Base-by-base conservation (phyloP, 2,888 invertebrate species). In the Brachylomia viminalis region DNA sequence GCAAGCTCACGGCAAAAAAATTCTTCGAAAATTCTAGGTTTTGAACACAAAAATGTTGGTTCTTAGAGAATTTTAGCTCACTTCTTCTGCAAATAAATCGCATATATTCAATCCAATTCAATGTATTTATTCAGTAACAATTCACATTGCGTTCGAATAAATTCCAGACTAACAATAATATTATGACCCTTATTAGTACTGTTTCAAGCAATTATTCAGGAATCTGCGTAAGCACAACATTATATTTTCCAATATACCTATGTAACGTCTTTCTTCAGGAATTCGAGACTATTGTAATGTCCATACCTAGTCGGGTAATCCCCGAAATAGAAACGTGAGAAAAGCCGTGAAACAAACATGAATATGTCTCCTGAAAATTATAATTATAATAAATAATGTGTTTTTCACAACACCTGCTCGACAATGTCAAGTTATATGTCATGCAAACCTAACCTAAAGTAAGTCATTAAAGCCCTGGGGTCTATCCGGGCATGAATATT, bases 11-110 rank as follows among this genome's bases (percentile, higher is more conserved):
- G 49, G 27, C 65, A 49, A 66, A 70, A 76, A 61, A 61, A 30
- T 6, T 49, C 5, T 7, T n/a, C 58, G 77, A 77, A 83, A 42
- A 77, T 66, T 83, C 65, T 65, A 83, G 33, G 56, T 20, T 49
- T 42, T 56, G n/a, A 8, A 80, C 38, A 23, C 13, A 10, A 27
- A n/a, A 38, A 72, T 42, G 0, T 71, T 62, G 20, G 7, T 23
- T 7, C 15, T 7, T 0, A 33, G 45, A 49, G 6, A 30, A 13
- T 30, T 13, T 30, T 4, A 52, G 6, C n/a, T n/a, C 8, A 49
- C 8, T 54, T 27, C 8, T 49, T 42, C 23, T 42, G 4, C 11
- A 42, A 30, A 38, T 15, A 71, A 15, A 23, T 38, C 0, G 7
- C 30, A 52, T 6, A 27, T 30, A 45, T 13, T 45, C n/a, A n/a